phyloP scores from a whole-genome alignment of 1,140 invertebrate genomes.

The Eurosta solidaginis region DNA sequence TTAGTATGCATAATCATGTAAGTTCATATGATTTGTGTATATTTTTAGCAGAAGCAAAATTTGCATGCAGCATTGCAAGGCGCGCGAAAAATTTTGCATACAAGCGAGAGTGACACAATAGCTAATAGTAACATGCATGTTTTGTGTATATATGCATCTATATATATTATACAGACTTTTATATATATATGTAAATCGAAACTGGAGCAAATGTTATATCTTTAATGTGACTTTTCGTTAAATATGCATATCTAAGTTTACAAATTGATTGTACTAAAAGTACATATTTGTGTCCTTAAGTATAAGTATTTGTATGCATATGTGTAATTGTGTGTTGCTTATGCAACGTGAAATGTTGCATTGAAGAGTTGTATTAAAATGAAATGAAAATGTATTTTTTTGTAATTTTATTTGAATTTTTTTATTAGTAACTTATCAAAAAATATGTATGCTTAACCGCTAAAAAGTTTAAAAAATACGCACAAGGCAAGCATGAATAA shows the following conservation, averaged over 20 bases:
- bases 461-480: too few species aligned
- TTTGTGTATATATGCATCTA: neutral
- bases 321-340: neutral
- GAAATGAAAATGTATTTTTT: neutral
- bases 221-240: too few species aligned
- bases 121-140: neutral
- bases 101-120: neutral
- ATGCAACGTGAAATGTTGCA: neutral
- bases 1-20: too few species aligned
- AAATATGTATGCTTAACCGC: too few species aligned
- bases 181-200: neutral
- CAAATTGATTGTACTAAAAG: neutral
- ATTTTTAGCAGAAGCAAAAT: conserved; percentile 6
- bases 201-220: conserved; percentile 1
- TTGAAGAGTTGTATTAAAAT: neutral
- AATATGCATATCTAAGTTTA: neutral
- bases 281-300: neutral
- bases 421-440: too few species aligned
- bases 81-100: neutral
- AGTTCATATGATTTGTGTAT: too few species aligned
- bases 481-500: too few species aligned
- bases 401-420: too few species aligned
- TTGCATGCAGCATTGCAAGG: neutral
- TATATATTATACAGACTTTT: neutral
- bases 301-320: neutral